Evolutionary conservation across 2,888 invertebrate species (phyloP), one percentile per base, ranked within the genome.

Genomic region (Dynastes grantii): DNA sequence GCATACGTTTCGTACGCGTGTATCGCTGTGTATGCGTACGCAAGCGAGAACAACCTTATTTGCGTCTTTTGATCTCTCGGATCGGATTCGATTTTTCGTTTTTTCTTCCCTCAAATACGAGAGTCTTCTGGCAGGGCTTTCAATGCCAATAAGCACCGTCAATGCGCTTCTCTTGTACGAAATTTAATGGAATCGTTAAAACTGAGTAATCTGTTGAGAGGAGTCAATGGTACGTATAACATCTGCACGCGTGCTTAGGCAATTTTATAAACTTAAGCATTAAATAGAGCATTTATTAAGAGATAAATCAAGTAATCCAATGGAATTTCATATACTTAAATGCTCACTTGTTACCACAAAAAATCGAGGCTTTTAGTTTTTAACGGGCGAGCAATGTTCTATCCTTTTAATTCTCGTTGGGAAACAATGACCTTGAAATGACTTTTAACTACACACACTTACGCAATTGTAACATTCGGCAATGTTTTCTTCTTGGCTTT

Each of bases 11-110:
- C 49, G 49, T 61, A 8, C n/a, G 40, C 5, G 58, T 22, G 40
- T 73, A 53, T 40, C 27, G 16, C 3, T 32, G 61, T 37, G 55
- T 51, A 27, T 51, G 29, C 13, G 49, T 68, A 37, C 16, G 68
- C 13, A 27, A 5, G 61, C 68, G 63, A 5, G 11, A 75, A 45
- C 73, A 45, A 75, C 61, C 61, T 49, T 75, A 61, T 75, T 75
- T 75, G 61, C 37, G 73, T 61, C 73, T 75, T 73, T 75, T 75
- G 73, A 75, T 75, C 61, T 75, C 45, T 45, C 27, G 61, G 40
- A 75, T 61, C 45, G 45, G 45, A 11, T 61, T 75, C 55, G 27
- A 11, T 75, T 61, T 61, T 58, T 40, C 61, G 22, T 3, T 32
- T 63, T 53, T 71, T 71, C 70, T 29, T 53, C 53, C 37, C 16